Conservation (phyloP, 2,888 invertebrate genomes). For the Ischnura elegans region DNA sequence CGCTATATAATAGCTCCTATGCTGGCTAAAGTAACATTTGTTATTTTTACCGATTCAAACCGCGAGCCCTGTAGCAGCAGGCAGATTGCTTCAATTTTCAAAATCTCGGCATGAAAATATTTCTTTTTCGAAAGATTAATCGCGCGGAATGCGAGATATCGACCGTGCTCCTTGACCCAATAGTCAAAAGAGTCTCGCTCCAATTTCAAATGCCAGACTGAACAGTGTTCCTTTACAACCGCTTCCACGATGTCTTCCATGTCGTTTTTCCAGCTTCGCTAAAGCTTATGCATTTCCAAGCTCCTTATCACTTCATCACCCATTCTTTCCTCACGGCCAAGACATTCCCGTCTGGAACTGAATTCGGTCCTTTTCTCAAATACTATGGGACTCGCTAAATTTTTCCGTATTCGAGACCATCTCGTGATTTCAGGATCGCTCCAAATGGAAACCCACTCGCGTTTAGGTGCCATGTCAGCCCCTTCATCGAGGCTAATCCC, state of each 20-base stretch:
- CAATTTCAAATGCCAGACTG: background rate
- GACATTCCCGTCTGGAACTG: too few species aligned
- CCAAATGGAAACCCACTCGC: too few species aligned
- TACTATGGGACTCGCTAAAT: too few species aligned
- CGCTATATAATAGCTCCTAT: too few species aligned
- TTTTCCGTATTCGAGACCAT: too few species aligned
- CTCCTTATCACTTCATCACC: constrained; percentile 9
- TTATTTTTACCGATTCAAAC: too few species aligned
- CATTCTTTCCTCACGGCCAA: background rate
- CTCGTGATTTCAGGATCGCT: too few species aligned
- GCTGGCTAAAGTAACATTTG: too few species aligned
- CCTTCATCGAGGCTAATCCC: too few species aligned
- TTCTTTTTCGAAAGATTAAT: background rate
- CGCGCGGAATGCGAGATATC: background rate
- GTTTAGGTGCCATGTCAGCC: too few species aligned
- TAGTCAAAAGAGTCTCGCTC: background rate
- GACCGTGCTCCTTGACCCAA: background rate
- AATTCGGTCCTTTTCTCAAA: background rate
- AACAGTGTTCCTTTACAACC: background rate
- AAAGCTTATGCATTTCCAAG: background rate
- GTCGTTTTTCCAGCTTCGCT: background rate
- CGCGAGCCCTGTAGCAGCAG: too few species aligned
- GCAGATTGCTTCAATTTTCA: background rate
- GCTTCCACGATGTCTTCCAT: background rate
- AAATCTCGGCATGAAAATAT: background rate